Base-by-base conservation (phyloP, 2,113 vertebrate species). In the Callithrix jacchus region DNA sequence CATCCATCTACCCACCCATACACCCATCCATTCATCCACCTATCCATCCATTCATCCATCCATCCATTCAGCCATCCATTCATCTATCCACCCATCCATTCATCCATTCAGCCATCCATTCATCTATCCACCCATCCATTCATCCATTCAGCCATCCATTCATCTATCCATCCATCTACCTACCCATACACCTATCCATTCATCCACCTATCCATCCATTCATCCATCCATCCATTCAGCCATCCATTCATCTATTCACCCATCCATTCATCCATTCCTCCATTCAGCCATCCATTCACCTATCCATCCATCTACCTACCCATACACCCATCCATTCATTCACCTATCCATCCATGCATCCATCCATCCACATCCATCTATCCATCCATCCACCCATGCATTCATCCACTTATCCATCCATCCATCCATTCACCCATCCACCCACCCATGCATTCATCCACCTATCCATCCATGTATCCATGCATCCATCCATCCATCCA, bases 401-500 rank as follows among this genome's bases (percentile, higher is more conserved):
- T 20, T 23, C 30, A 32, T 5, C 5, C 25, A 40, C 3, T 12
- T 12, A 32, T 1, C 0, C 11, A 64, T 14, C 11, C 27, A 64
- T 1, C 61, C 12, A 8, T 42, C 8, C 3, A 1, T 27, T 1
- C 61, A 20, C 5, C 0, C 3, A 30, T 4, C n/a, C 49, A 47
- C 30, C 21, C 79, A 6, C n/a, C 2, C 27, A 7, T 12, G 18
- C 42, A 40, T 3, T 6, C 35, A 14, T 2, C 1, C 3, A 30
- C 27, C 64, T 70, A 27, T 25, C 0, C 71, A n/a, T 37, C 16
- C 64, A 16, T 27, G 16, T 30, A 32, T 25, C 18, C 17, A 40
- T 37, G 2, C 58, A 64, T 5, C 0, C 3, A 61, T 1, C 3
- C 25, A 61, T 13, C 0, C 5, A 8, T 52, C 6, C 10, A 0